Base-by-base conservation (phyloP, 2,888 invertebrate species). In the Mellilla xanthometata region DNA sequence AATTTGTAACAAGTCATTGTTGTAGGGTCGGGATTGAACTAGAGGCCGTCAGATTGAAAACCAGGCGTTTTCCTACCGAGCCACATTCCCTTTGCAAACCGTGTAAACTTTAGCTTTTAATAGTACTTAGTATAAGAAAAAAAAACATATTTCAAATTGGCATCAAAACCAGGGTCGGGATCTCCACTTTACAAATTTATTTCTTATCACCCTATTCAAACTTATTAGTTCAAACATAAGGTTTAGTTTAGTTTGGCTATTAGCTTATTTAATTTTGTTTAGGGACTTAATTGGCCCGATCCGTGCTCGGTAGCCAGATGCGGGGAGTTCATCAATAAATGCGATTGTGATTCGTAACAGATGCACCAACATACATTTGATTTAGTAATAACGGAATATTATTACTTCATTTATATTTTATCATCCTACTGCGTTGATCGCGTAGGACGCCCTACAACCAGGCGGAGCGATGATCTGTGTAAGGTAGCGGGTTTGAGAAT, bases 281-380 rank as follows among this genome's bases (percentile, higher is more conserved):
- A 42, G 38, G 48, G 65, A 62, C 72, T 73, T 79, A 79, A 80
- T 80, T 78, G 79, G 76, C 62, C 52, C 65, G 68, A 72, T 72
- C 68, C 67, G 68, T 60, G n/a, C n/a, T n/a, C 61, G 68, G 72
- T 69, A 65, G 62, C 60, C 70, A 75, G 76, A 73, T 73, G 76
- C 63, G 59, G 65, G 64, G 59, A 70, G 71, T 73, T 70, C 71
- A 76, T 73, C 76, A 76, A 73, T 79, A 78, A 74, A 77, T 67
- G 69, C 68, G 68, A 74, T 74, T 75, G 72, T 74, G 24, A 24
- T 7, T 24, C 24, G 8, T 5, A 24, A n/a, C 24, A 24, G 24
- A 24, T 24, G 24, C 24, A 24, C 2, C 24, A n/a, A 7, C 1
- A n/a, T 5, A 3, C 24, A 24, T 24, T 24, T 24, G 24, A n/a